Percentiles rank a stretch among this genome's conserved stretches.
Evolutionary conservation across 1,140 invertebrate species (phyloP).

Genomic region (Dendrolimus punctatus): DNA sequence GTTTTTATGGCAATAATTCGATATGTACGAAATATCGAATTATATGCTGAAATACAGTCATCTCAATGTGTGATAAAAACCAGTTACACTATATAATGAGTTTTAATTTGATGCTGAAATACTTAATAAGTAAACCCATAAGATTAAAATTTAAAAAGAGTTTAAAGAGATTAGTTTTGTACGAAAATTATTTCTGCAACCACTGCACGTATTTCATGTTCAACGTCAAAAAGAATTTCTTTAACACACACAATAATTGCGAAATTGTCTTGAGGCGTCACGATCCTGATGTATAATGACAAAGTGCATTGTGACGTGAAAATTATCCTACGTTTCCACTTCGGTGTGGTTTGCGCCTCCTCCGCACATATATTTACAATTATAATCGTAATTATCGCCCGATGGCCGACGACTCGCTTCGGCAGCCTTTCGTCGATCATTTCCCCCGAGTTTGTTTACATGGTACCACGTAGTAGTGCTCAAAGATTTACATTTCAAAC

Average conservation of each 20-base stretch:
- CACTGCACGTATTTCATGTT: slow-evolving; percentile 36
- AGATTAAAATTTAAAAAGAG: too few species aligned
- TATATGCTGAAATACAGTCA: too few species aligned
- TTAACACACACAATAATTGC: slow-evolving; percentile 71
- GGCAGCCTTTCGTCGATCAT: slow-evolving; percentile 5
- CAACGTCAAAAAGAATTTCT: slow-evolving; percentile 60
- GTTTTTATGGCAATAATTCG: too few species aligned
- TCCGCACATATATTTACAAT: slow-evolving; percentile 13
- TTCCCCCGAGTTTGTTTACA: background rate
- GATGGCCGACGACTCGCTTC: slow-evolving; percentile 4
- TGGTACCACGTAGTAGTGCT: too few species aligned
- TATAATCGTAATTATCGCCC: slow-evolving; percentile 14
- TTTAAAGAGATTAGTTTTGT: background rate
- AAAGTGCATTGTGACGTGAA: slow-evolving; percentile 68
- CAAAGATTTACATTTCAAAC: background rate
- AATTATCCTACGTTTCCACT: slow-evolving; percentile 58
- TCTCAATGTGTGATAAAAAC: too few species aligned
- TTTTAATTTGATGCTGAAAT: too few species aligned
- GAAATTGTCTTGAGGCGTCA: slow-evolving; percentile 68
- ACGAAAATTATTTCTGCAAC: slow-evolving; percentile 6
- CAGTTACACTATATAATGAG: too few species aligned
- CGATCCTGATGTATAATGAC: slow-evolving; percentile 69
- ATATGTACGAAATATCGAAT: too few species aligned
- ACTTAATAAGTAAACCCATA: too few species aligned
- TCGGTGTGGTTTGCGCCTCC: slow-evolving; percentile 9